A percentile compares a stretch with the other conserved stretches of the same genome.
Evolutionary conservation across 2,113 vertebrate genomes (phyloP).

Genomic region (Xenopus borealis): DNA sequence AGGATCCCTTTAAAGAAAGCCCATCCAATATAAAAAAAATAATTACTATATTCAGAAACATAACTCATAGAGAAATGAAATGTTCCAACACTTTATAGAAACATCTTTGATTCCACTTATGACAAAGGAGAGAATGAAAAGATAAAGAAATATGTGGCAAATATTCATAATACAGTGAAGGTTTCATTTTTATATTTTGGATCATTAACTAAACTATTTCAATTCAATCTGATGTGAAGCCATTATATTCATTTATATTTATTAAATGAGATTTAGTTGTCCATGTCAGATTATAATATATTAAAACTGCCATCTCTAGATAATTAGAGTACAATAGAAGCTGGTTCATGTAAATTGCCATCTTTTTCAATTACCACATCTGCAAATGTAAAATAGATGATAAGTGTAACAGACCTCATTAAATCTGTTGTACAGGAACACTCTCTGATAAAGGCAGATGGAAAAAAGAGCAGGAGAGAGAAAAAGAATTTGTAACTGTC

Average conservation of each 20-base stretch:
- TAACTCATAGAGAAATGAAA: no score
- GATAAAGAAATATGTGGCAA: conserved; percentile 19
- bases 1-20: no score
- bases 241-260: conserved; percentile 44
- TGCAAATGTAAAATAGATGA: conserved; percentile 33
- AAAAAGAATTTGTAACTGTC: neutral
- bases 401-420: conserved; percentile 39
- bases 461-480: neutral
- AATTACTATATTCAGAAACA: no score
- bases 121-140: neutral
- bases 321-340: conserved; percentile 38
- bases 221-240: conserved; percentile 38
- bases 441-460: conserved; percentile 1
- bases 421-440: conserved; percentile 28
- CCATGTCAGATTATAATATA: conserved; percentile 44
- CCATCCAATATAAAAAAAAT: no score
- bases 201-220: conserved; percentile 42
- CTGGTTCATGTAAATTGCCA: conserved; percentile 7
- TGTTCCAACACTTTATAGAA: no score
- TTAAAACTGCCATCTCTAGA: conserved; percentile 39
- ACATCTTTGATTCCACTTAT: no score
- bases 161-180: conserved; percentile 34
- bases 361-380: conserved; percentile 26
- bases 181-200: conserved; percentile 27
- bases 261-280: conserved; percentile 47